These are phyloP conservation scores for Rotaria magnacalcarata DNA, from an alignment of 2,888 invertebrate species.

Conservation along the genomic window DNA sequence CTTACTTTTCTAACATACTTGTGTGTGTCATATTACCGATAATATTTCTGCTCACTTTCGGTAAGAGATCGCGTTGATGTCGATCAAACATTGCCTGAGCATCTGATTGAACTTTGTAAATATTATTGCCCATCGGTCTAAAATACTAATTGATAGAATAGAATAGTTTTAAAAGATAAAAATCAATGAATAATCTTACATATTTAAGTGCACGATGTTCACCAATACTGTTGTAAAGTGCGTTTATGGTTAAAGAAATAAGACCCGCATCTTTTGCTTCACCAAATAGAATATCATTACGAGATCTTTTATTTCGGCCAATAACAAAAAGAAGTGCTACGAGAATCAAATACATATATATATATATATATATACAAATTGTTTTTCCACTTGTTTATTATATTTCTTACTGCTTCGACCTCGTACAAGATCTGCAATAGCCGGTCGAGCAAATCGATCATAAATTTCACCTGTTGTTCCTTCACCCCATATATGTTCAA, in stretches of 20 bases:
- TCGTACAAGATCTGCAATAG: conserved; percentile 14
- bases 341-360: background rate
- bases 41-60: background rate
- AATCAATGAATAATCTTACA: background rate
- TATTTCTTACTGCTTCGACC: background rate
- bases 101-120: background rate
- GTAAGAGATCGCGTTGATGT: background rate
- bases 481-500: conserved; percentile 16
- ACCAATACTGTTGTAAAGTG: conserved; percentile 2
- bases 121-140: background rate
- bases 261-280: background rate
- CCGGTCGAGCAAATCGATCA: conserved; percentile 5
- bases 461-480: background rate
- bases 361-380: background rate
- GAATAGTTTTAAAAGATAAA: background rate
- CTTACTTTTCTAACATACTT: conserved; percentile 13
- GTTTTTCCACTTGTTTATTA: background rate
- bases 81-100: conserved; percentile 28
- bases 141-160: background rate
- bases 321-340: conserved; percentile 16
- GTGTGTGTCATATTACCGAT: conserved; percentile 3
- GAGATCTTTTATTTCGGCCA: conserved; percentile 12
- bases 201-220: conserved; percentile 1
- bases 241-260: background rate
- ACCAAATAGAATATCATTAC: conserved; percentile 7